Base-by-base conservation (phyloP, 1,140 invertebrate genomes). In the Pararge aegeria region DNA sequence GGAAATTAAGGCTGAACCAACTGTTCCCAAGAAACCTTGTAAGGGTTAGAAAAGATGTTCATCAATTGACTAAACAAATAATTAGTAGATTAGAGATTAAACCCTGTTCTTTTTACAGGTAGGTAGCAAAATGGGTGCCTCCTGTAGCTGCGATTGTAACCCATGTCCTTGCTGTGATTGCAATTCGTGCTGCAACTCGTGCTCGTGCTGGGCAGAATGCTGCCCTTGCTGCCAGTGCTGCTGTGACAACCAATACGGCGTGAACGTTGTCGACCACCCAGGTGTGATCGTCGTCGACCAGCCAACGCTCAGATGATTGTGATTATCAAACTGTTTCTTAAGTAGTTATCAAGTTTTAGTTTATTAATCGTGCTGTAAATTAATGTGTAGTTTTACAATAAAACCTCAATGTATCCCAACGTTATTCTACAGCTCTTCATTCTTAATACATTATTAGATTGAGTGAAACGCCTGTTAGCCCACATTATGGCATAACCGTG, bases 261-360 rank as follows among this genome's bases (percentile, higher is more conserved):
- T 66, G 1, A 9, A 42, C 13, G 46, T 66, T 1, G 55, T 61
- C 9, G 64, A 66, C 1, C 29, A 62, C 18, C 49, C 57, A 21
- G 40, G 44, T 0, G 65, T 76, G 3, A 57, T 61, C 44, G 66
- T 73, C 15, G 64, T 71, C 5, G 68, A 77, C 15, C 42, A 62
- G 50, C 60, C 61, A 0, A 68, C 62, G 62, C 58, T 9, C 4
- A 74, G 71, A 74, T 74, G 63, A 70, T 55, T 6, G 2, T 24
- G 0, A 29, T 21, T 27, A 54, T 16, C 13, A 5, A 16, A 5
- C 12, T 20, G 5, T 50, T 30, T 50, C 15, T 29, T 16, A 37
- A 13, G 9, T 37, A 3, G 24, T 2, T 24, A 24, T 24, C 24
- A 24, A n/a, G n/a, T n/a, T 24, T 24, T 24, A 24, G 2, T 24